These are phyloP conservation scores for Stigmatopora nigra DNA, from an alignment of 2,113 vertebrate genomes.

Conservation along the genomic window DNA sequence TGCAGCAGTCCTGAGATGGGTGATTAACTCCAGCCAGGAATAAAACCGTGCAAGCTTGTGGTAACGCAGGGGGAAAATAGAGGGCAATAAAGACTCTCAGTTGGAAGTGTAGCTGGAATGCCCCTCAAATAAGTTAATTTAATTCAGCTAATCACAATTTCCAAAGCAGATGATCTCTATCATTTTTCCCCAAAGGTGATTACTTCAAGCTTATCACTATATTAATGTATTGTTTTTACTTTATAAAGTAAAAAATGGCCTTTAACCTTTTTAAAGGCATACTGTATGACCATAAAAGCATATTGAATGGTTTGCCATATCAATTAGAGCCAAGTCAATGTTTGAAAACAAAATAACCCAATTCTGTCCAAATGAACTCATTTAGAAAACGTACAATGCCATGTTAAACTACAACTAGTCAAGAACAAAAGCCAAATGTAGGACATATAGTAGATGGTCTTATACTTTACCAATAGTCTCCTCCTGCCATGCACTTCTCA, in stretches of 20 bases:
- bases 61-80: constrained; percentile 15
- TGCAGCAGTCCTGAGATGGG: constrained; percentile 12
- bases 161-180: constrained; percentile 22
- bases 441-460: neutral
- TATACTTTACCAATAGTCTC: constrained; percentile 88
- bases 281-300: constrained; percentile 12
- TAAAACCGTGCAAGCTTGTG: constrained; percentile 28
- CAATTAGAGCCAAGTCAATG: neutral
- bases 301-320: constrained; percentile 15
- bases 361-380: neutral
- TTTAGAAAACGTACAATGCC: constrained; percentile 23
- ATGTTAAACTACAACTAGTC: neutral
- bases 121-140: neutral
- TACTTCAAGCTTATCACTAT: constrained; percentile 36
- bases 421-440: neutral
- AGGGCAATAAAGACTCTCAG: constrained; percentile 6
- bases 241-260: constrained; percentile 19
- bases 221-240: neutral
- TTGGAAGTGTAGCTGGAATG: neutral
- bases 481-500: constrained; percentile 98
- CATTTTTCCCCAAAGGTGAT: constrained; percentile 21
- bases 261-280: constrained; percentile 16
- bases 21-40: constrained; percentile 36
- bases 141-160: constrained; percentile 20
- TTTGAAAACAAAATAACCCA: constrained; percentile 10